Percentiles rank a stretch among this genome's conserved stretches.
These are phyloP conservation scores for Rambutsinella grinnellia DNA, from an alignment of 2,888 invertebrate genomes.

Conservation along the genomic window DNA sequence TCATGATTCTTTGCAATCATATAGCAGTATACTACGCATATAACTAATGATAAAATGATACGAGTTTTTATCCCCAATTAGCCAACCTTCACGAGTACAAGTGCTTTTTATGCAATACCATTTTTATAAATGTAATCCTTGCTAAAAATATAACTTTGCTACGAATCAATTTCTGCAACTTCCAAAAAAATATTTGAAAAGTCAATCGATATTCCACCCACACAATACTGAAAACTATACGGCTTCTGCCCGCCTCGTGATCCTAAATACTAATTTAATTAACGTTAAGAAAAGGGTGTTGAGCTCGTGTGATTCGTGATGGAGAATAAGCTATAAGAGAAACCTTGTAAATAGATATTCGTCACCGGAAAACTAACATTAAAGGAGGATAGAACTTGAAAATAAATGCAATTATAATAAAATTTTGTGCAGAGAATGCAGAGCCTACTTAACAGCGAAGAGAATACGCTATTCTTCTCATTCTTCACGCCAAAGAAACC, in stretches of 20 bases:
- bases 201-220: not conserved
- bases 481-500: not conserved
- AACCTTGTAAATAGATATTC: constrained; percentile 37
- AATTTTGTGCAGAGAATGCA: constrained; percentile 1
- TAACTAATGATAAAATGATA: no score
- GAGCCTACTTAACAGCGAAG: constrained; percentile 6
- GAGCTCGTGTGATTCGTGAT: not conserved
- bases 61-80: constrained; percentile 56
- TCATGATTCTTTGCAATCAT: constrained; percentile 35
- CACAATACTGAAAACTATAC: not conserved
- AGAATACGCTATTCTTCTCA: not conserved
- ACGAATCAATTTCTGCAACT: not conserved
- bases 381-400: constrained; percentile 19
- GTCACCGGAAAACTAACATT: constrained; percentile 38
- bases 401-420: not conserved
- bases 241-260: not conserved
- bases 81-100: constrained; percentile 47
- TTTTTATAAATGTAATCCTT: constrained; percentile 4
- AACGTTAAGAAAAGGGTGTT: constrained; percentile 35
- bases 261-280: constrained; percentile 30
- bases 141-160: not conserved
- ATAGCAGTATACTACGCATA: no score
- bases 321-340: constrained; percentile 9
- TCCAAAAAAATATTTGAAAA: not conserved
- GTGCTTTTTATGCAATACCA: constrained; percentile 42